phyloP scores from a whole-genome alignment of 2,113 vertebrate genomes.

The Anguilla japonica region DNA sequence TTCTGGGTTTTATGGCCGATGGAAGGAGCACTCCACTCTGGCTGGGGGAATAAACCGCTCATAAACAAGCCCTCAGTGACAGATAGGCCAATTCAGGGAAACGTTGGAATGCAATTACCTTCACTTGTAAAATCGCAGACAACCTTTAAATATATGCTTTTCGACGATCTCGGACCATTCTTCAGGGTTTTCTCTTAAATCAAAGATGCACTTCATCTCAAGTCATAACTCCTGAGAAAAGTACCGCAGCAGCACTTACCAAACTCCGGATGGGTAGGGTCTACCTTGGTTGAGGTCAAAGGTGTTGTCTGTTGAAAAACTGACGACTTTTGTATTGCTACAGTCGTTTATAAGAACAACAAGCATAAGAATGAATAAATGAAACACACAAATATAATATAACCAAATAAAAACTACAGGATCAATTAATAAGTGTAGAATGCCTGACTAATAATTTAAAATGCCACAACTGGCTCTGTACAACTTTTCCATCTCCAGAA shows the following conservation, averaged over 20 bases:
- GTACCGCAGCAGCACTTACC: neutral
- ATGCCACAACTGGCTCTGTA: neutral
- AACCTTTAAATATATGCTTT: conserved; percentile 60
- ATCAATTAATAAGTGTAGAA: neutral
- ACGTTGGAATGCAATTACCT: conserved; percentile 58
- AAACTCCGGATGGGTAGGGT: neutral
- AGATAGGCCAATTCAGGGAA: conserved; percentile 66
- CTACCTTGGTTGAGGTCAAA: neutral
- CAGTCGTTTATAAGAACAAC: neutral
- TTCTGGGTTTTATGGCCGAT: conserved; percentile 61
- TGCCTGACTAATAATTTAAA: neutral
- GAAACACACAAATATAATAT: neutral
- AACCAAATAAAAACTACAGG: neutral
- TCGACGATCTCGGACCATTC: conserved; percentile 34
- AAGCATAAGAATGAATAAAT: neutral
- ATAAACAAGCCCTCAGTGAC: conserved; percentile 68
- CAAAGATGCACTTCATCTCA: conserved; percentile 1
- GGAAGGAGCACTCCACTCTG: conserved; percentile 54
- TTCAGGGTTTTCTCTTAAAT: conserved; percentile 3
- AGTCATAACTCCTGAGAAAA: conserved; percentile 32
- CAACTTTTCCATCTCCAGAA: neutral
- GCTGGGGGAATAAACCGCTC: conserved; percentile 50
- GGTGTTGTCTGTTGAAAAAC: neutral
- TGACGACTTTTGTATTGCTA: neutral
- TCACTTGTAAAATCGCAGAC: conserved; percentile 64